These are phyloP conservation scores for Rhynchonema sp. DNA, from an alignment of 2,888 invertebrate genomes.

Conservation along the genomic window DNA sequence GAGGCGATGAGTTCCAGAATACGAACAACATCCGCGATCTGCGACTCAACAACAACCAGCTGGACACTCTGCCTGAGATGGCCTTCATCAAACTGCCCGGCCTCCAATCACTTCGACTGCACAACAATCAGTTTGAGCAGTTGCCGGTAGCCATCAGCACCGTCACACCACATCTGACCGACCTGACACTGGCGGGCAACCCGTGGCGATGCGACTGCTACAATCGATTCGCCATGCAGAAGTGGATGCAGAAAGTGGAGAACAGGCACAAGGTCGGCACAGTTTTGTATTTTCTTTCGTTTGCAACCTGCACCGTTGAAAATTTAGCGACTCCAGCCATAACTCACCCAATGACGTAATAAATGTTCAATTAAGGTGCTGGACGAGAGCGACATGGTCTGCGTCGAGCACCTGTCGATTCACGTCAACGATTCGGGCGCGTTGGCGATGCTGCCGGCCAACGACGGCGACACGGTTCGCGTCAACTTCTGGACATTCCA, in stretches of 20 bases:
- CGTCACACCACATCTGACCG: neutral
- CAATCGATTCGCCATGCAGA: slow-evolving; percentile 1
- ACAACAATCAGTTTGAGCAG: slow-evolving; percentile 14
- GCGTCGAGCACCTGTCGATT: slow-evolving; percentile 24
- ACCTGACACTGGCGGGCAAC: slow-evolving; percentile 16
- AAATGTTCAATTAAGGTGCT: slow-evolving; percentile 8
- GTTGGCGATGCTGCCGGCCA: slow-evolving; percentile 11
- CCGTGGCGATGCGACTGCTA: slow-evolving; percentile 26
- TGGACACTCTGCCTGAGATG: slow-evolving; percentile 9
- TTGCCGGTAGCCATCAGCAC: slow-evolving; percentile 7
- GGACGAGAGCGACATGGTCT: slow-evolving; percentile 16
- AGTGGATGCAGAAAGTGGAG: slow-evolving; percentile 1
- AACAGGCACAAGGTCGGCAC: neutral
- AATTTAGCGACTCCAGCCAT: too few species aligned
- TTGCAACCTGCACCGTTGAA: too few species aligned
- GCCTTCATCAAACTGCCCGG: slow-evolving; percentile 15
- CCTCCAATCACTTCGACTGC: slow-evolving; percentile 14
- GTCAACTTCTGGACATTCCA: slow-evolving; percentile 10
- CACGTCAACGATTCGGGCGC: slow-evolving; percentile 20
- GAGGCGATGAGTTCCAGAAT: slow-evolving; percentile 14
- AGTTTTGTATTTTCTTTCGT: too few species aligned
- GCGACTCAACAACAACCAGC: slow-evolving; percentile 15
- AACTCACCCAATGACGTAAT: neutral
- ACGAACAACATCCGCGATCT: slow-evolving; percentile 13
- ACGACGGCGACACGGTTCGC: neutral